Evolutionary conservation across 2,113 vertebrate species (phyloP).

Genomic region (Megaleporinus macrocephalus): DNA sequence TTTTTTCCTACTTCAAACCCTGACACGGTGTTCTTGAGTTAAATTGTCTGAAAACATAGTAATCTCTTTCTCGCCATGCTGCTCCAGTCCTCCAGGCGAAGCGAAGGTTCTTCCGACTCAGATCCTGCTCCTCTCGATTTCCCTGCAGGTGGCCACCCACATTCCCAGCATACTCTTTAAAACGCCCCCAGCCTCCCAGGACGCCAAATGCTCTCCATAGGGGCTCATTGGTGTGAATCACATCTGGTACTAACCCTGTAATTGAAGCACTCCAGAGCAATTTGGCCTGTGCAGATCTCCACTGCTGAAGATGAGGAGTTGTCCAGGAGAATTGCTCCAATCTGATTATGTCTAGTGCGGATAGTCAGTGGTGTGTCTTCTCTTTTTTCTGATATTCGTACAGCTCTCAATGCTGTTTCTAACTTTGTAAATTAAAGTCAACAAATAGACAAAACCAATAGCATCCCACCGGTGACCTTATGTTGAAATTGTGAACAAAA

Average conservation of each 20-base stretch:
- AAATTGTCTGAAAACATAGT: not conserved
- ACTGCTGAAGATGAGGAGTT: constrained; percentile 22
- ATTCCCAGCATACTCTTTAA: constrained; percentile 18
- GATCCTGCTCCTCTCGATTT: not conserved
- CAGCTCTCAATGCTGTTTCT: not conserved
- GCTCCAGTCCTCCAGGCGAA: not conserved
- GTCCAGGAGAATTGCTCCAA: constrained; percentile 36
- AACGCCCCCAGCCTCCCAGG: constrained; percentile 15
- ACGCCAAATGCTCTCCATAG: constrained; percentile 30
- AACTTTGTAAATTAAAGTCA: not conserved
- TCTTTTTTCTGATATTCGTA: not conserved
- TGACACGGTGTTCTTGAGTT: not conserved
- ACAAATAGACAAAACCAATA: too few species aligned
- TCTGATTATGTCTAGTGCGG: not conserved
- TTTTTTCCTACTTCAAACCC: not conserved
- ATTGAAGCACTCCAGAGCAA: constrained; percentile 43
- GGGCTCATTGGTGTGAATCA: constrained; percentile 33
- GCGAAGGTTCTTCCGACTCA: not conserved
- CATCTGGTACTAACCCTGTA: constrained; percentile 21
- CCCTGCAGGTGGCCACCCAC: not conserved
- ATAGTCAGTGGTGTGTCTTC: not conserved
- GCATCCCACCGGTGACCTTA: too few species aligned
- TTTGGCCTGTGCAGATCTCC: constrained; percentile 21
- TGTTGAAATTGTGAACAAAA: not conserved
- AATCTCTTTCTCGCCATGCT: not conserved